These are phyloP conservation scores for Leucoptera coffeella DNA, from an alignment of 2,888 invertebrate genomes.

Conservation along the genomic window DNA sequence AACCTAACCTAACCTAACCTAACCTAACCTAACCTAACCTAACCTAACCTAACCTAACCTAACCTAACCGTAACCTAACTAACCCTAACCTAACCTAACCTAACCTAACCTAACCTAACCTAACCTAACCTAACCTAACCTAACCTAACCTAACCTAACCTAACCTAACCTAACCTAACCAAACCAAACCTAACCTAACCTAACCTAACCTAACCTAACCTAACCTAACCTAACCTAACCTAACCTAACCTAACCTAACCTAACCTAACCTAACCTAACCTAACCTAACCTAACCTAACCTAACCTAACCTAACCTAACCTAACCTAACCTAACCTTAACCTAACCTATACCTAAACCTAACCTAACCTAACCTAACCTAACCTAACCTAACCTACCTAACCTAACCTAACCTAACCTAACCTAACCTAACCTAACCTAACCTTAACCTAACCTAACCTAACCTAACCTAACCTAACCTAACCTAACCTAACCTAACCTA, in stretches of 20 bases:
- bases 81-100: too few relatives aligned
- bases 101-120: constrained; percentile 4
- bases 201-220: constrained; percentile 8
- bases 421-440: constrained; percentile 6
- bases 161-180: too few relatives aligned
- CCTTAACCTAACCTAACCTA: constrained; percentile 6
- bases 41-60: constrained; percentile 5
- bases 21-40: constrained; percentile 5
- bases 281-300: constrained; percentile 5
- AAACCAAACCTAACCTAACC: constrained; percentile 7
- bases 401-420: too few relatives aligned
- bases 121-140: constrained; percentile 6
- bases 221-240: constrained; percentile 7
- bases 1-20: constrained; percentile 5
- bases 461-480: constrained; percentile 6
- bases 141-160: constrained; percentile 7
- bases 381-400: too few relatives aligned
- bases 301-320: constrained; percentile 5
- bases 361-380: constrained; percentile 9
- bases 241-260: constrained; percentile 7
- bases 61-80: too few relatives aligned
- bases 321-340: too few relatives aligned
- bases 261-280: constrained; percentile 6
- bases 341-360: too few relatives aligned
- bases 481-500: constrained; percentile 5